phyloP scores from a whole-genome alignment of 2,888 invertebrate genomes.

The Lepidocyrtoides sp. region DNA sequence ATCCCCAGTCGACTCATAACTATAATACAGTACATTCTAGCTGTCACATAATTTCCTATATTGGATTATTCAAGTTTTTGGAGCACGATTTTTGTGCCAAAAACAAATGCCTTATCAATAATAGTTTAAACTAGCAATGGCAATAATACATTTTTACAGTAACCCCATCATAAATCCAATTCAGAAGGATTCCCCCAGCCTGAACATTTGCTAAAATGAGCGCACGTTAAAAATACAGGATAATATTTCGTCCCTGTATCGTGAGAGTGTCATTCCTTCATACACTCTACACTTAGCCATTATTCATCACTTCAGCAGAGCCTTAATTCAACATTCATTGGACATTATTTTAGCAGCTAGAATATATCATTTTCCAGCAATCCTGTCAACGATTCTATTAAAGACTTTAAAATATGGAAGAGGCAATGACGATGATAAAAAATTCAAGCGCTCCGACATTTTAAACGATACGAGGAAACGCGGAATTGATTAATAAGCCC shows the following conservation, averaged over 20 bases:
- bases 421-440: constrained; percentile 13
- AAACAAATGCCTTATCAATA: constrained; percentile 40
- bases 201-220: too few relatives aligned
- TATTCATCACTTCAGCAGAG: constrained; percentile 43
- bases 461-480: constrained; percentile 64
- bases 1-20: constrained; percentile 63
- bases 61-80: constrained; percentile 37
- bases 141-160: background rate
- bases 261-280: background rate
- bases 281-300: background rate
- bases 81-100: constrained; percentile 24
- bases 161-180: background rate
- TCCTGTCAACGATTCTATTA: background rate
- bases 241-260: background rate
- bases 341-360: constrained; percentile 13
- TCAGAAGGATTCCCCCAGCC: too few relatives aligned
- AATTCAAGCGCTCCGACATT: constrained; percentile 21
- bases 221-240: background rate
- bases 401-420: too few relatives aligned
- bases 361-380: constrained; percentile 8
- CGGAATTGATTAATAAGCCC: constrained; percentile 83
- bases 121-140: background rate
- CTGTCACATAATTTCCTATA: constrained; percentile 50
- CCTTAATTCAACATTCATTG: constrained; percentile 24
- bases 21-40: constrained; percentile 36